Evolutionary conservation across 2,888 invertebrate species (phyloP), one percentile per base, ranked within the genome.

Genomic region (Amiota minor): DNA sequence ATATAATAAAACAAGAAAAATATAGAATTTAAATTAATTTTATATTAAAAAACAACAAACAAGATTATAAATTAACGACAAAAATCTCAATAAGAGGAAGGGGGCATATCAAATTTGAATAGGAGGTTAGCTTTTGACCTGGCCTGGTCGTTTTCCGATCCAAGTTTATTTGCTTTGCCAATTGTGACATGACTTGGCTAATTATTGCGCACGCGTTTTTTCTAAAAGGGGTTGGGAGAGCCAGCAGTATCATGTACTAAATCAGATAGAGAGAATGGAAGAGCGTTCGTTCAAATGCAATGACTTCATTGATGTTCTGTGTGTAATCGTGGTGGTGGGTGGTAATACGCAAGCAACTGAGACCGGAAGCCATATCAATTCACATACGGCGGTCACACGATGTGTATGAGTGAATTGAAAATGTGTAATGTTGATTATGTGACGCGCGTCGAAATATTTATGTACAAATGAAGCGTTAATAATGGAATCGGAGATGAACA

Each of bases 201-300:
- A 67, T 67, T 67, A 67, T 50, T 67, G 67, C 67, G 67, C 67
- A 67, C 67, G 67, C 49, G 67, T 67, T 67, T 67, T 49, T 18
- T 65, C 35, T 35, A 35, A 35, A 3, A 12, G 6, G 67, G 67
- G 67, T 9, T 50, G 50, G 6, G 35, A 35, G 35, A 35, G 35
- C 35, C 35, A 35, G 35, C 35, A 35, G 35, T 8, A 6, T 3
- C 35, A 6, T 35, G 6, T 35, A 35, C 6, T 35, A 35, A 6
- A 6, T 6, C 35, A 35, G 35, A 35, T 3, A 35, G 6, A 35
- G 35, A 23, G 23, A 35, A 35, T 6, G 2, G 35, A 35, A 6
- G 35, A 35, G 35, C 6, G 35, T 35, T 35, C 35, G 35, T 35
- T 35, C 35, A 35, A 35, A 35, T 35, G 35, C 35, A 35, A 35